Conservation (phyloP, 2,113 vertebrate species). For the Ceyx margarethae region DNA sequence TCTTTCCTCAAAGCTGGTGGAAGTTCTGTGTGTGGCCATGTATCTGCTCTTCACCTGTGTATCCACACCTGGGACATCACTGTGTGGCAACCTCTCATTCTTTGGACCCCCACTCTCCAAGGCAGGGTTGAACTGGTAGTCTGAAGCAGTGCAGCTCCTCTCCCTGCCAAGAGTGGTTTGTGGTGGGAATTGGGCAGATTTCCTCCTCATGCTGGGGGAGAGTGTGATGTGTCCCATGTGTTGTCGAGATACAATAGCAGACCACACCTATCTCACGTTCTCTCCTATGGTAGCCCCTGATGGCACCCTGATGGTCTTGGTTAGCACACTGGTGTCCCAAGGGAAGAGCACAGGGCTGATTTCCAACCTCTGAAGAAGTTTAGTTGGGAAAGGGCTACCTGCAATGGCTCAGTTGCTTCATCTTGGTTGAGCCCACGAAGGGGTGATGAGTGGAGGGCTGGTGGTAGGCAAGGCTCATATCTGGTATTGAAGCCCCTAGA, state of each 20-base stretch:
- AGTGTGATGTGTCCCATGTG: background rate
- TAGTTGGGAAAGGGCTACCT: background rate
- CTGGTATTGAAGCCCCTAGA: background rate
- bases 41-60: background rate
- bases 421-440: background rate
- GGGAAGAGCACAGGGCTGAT: background rate
- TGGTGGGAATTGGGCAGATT: background rate
- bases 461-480: background rate
- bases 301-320: too few species aligned
- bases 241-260: background rate
- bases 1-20: background rate
- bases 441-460: background rate
- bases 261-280: background rate
- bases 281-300: background rate
- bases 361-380: background rate
- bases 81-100: background rate
- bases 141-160: background rate
- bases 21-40: background rate
- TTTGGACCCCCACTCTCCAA: background rate
- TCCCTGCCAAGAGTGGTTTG: background rate
- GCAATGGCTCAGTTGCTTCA: background rate
- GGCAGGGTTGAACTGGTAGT: background rate
- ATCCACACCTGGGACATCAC: background rate
- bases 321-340: background rate
- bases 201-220: background rate